Base-by-base conservation (phyloP, 92 coral and sea anemone genomes). In the Hydrozoanthus gracilis region DNA sequence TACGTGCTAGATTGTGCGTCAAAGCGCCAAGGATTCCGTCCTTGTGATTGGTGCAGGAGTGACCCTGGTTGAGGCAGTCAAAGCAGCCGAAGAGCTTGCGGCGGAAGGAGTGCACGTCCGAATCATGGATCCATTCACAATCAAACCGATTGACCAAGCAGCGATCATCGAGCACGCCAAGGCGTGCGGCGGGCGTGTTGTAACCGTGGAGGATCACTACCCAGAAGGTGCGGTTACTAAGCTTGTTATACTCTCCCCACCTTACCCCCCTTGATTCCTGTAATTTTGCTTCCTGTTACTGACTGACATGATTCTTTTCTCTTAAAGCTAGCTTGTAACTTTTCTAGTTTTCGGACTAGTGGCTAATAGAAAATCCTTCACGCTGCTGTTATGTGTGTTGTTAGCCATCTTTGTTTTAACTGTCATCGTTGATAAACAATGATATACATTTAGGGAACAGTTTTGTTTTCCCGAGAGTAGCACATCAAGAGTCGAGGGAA, bases 141-240 rank as follows among this genome's bases (percentile, higher is more conserved):
- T 96, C 87, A 96, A 96, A 85, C 99, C 99, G 9, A 62, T 96
- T 46, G 99, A 96, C 90, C 70, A 92, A 47, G 92, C 86, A 6
- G 94, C 72, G 8, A 91, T 96, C 61, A 92, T 96, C 73, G 66
- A 88, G 71, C 87, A 96, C 83, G 99, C 91, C 2, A 95, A 88
- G 86, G 95, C 92, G 75, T 92, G 78, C 45, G 97, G 98, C 7
- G 95, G 97, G 20, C 92, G 80, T 68, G 88, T 96, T 18, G 83
- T 96, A 45, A 94, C 98, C 7, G 99, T 96, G 12, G 99, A 96
- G 84, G 99, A 96, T 71, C 99, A 96, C 86, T 96, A 96, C 77
- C 72, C 89, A 68, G 98, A 95, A 90, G 99, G 99, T 96, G 78
- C 17, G 78, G 51, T 11, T 27, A 8, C 9, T 20, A 7, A n/a